These are phyloP conservation scores for Zaprionus africanus DNA, from an alignment of 1,140 invertebrate species.

Conservation along the genomic window DNA sequence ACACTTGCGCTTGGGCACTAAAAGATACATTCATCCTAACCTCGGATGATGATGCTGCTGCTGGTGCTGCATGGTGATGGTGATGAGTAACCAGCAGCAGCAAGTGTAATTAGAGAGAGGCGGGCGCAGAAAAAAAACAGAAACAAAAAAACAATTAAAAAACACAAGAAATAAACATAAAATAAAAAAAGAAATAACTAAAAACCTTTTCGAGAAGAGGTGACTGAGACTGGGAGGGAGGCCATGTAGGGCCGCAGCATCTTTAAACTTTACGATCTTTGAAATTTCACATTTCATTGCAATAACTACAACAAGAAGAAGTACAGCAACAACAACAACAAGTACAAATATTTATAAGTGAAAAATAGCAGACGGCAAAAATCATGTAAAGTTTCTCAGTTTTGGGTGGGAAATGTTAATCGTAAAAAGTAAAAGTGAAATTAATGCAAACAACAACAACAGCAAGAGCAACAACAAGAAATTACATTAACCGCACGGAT, in stretches of 20 bases:
- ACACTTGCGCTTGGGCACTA: conserved; percentile 45
- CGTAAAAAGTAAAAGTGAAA: conserved; percentile 81
- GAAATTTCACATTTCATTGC: conserved; percentile 78
- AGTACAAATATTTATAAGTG: conserved; percentile 64
- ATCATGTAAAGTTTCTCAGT: conserved; percentile 75
- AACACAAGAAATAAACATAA: conserved; percentile 42
- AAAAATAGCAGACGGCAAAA: conserved; percentile 39
- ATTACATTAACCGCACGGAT: conserved; percentile 63
- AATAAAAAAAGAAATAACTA: conserved; percentile 5
- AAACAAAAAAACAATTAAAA: conserved; percentile 38
- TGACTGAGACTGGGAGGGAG: neutral
- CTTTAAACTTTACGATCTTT: conserved; percentile 74
- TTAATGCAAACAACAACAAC: conserved; percentile 60
- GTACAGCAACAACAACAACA: conserved; percentile 33
- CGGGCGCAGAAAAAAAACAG: conserved; percentile 54
- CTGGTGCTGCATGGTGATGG: neutral
- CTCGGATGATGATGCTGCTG: conserved; percentile 4
- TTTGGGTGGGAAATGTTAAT: conserved; percentile 82
- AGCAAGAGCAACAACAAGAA: conserved; percentile 22
- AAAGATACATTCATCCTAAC: conserved; percentile 22
- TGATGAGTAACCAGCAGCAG: conserved; percentile 53
- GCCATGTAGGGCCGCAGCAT: conserved; percentile 39
- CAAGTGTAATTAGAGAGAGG: conserved; percentile 72
- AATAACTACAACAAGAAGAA: conserved; percentile 19
- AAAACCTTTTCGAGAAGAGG: conserved; percentile 47